Percentiles rank a stretch among this genome's conserved stretches.
Evolutionary conservation across 2,888 invertebrate species (phyloP).

Genomic region (Microctonus hyperodae): DNA sequence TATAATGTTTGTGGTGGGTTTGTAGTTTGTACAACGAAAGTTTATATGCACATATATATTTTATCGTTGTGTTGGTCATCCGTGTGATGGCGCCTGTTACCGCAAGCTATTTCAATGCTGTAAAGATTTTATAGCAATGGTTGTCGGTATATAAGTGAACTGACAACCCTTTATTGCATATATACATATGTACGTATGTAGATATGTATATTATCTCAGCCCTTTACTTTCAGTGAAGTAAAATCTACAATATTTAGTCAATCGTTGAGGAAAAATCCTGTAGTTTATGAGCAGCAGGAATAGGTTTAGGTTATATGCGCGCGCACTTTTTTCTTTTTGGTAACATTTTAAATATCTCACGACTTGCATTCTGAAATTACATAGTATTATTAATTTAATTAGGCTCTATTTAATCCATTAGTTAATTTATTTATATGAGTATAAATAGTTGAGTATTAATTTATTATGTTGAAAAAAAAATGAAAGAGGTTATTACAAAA

Average conservation of each 20-base stretch:
- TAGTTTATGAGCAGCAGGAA: neutral
- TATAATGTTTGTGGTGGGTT: neutral
- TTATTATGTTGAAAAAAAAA: too few species aligned
- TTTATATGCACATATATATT: too few species aligned
- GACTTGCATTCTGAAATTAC: neutral
- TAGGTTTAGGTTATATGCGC: neutral
- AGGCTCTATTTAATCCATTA: too few species aligned
- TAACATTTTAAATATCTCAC: neutral
- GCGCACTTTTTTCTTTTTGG: neutral
- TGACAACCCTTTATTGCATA: neutral
- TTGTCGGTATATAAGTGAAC: neutral
- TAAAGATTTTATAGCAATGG: neutral
- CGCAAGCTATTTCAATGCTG: neutral
- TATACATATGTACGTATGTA: neutral
- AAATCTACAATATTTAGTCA: neutral
- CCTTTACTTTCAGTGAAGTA: neutral
- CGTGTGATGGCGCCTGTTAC: slow-evolving; percentile 5
- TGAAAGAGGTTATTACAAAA: too few species aligned
- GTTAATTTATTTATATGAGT: too few species aligned
- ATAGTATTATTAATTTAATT: neutral
- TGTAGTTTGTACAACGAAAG: neutral
- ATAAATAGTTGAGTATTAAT: too few species aligned
- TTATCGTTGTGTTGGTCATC: neutral
- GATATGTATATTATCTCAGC: neutral
- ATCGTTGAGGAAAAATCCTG: neutral